Base-by-base conservation (phyloP, 2,888 invertebrate genomes). In the Periphyllus acericola region DNA sequence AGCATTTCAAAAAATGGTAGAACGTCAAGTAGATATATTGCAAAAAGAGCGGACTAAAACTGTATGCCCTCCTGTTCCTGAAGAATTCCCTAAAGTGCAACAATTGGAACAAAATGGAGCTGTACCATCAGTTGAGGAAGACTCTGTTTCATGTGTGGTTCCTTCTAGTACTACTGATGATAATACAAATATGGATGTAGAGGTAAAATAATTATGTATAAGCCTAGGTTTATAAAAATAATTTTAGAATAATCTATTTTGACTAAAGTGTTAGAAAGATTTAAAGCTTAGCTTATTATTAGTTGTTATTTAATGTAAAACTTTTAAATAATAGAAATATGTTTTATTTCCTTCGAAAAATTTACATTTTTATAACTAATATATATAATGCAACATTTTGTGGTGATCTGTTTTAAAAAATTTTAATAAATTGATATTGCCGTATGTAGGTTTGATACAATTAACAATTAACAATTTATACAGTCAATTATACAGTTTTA, bases 1-100 rank as follows among this genome's bases (percentile, higher is more conserved):
- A 0, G 95, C 96, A 74, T 98, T 98, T 92, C 94, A 95, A 89
- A 95, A 95, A 90, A 96, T 99, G 96, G 97, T 99, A 25, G 96
- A 97, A 90, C 94, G 96, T 1, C 96, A 97, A 90, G 94, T 95
- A 90, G 97, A 97, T 89, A 93, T 95, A 90, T 79, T 91, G 29
- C 90, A 90, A 71, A 90, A 90, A 89, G 91, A 91, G 84, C 80
- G 90, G 66, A 89, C 89, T 78, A 90, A 89, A 83, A 89, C 90
- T 19, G 80, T 89, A 74, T 66, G 76, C 21, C 72, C 29, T n/a
- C 75, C 83, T 78, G 60, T 52, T 25, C 46, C 74, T 88, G 87
- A 83, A 85, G 89, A 89, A 72, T 89, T 89, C 55, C 19, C 80
- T n/a, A 84, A 89, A 36, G 52, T 86, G 17, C 36, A 84, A 75